Percentiles rank a stretch among this genome's conserved stretches.
Conservation (phyloP, 1,140 invertebrate genomes). For the Eriocheir sinensis region DNA sequence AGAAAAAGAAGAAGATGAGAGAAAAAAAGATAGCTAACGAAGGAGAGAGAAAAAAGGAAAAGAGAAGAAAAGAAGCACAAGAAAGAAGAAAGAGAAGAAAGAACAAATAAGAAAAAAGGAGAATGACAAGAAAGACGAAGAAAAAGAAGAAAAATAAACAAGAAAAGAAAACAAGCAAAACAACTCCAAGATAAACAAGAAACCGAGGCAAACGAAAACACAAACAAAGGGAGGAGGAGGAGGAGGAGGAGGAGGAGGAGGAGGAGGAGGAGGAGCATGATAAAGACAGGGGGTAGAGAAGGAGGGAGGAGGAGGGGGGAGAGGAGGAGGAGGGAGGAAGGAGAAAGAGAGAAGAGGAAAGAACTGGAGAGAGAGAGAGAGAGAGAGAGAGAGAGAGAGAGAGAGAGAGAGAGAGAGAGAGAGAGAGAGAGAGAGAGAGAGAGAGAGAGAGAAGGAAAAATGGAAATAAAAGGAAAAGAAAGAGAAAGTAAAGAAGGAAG, state of each 20-base stretch:
- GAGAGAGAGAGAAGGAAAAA: constrained; percentile 4
- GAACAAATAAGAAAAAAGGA: background rate
- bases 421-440: constrained; percentile 57
- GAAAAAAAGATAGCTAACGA: too few species aligned
- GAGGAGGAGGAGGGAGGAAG: background rate
- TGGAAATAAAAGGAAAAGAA: constrained; percentile 17
- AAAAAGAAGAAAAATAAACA: too few species aligned
- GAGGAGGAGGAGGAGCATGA: background rate
- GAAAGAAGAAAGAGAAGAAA: too few species aligned
- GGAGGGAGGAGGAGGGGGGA: background rate
- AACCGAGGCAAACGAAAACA: too few species aligned
- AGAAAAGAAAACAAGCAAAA: too few species aligned
- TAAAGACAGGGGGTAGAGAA: background rate
- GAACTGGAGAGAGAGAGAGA: constrained; percentile 50
- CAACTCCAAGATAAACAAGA: background rate
- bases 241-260: background rate
- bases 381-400: constrained; percentile 57
- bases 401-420: constrained; percentile 55
- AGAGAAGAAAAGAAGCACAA: background rate
- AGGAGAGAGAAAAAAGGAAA: too few species aligned
- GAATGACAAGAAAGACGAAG: too few species aligned
- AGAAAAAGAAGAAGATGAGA: background rate
- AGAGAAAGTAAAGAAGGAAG: background rate
- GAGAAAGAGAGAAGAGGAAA: background rate
- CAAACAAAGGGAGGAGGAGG: too few species aligned